Conservation (phyloP, 2,113 vertebrate genomes). For the Microtus montanus region DNA sequence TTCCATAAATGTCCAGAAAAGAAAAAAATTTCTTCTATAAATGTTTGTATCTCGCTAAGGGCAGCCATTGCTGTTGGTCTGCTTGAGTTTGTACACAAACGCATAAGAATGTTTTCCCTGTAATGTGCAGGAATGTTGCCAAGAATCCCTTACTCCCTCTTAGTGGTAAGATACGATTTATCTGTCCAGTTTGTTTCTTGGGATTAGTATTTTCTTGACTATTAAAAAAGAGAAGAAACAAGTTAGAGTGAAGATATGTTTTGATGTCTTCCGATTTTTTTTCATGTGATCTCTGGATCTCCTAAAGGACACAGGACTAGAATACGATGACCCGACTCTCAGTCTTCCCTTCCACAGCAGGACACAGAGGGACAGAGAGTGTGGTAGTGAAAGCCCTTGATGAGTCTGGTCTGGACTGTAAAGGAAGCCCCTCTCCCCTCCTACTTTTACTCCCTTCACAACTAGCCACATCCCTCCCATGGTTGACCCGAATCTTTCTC, state of each 20-base stretch:
- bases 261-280: not conserved
- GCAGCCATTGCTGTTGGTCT: not conserved
- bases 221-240: not conserved
- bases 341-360: not conserved
- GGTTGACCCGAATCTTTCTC: not conserved
- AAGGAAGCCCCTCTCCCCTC: fast-evolving
- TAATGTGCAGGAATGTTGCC: not conserved
- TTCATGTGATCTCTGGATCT: not conserved
- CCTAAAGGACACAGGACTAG: not conserved
- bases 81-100: not conserved
- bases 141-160: not conserved
- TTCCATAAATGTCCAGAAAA: not conserved
- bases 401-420: not conserved
- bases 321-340: not conserved
- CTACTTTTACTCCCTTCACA: not conserved
- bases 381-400: not conserved
- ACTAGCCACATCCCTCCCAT: not conserved
- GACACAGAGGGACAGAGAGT: not conserved
- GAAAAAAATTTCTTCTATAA: not conserved
- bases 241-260: not conserved
- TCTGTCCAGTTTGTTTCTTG: not conserved
- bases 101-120: not conserved
- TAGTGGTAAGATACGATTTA: not conserved
- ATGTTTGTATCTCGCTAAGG: not conserved
- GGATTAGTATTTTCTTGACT: not conserved